Percentiles rank a stretch among this genome's conserved stretches.
phyloP scores from a whole-genome alignment of 1,140 invertebrate genomes.

The Metopolophium dirhodum region DNA sequence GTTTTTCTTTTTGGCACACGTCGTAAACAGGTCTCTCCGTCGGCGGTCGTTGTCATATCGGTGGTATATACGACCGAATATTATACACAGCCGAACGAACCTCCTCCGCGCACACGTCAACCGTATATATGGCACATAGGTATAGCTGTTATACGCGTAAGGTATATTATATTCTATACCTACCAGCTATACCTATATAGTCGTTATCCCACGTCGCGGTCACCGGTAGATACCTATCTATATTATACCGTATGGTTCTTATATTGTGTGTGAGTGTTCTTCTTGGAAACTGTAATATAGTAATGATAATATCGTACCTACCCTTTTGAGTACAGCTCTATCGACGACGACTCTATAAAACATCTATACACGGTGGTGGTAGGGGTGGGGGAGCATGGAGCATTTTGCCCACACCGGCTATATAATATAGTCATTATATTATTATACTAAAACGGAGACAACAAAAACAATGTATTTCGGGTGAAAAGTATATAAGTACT shows the following conservation, averaged over 20 bases:
- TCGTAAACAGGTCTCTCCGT: conserved; percentile 35
- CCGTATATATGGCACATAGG: not conserved
- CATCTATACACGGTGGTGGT: not conserved
- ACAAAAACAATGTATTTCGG: not conserved
- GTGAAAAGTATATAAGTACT: not conserved
- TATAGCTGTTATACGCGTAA: not conserved
- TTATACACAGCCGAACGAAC: not conserved
- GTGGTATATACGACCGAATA: not conserved
- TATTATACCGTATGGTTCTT: not conserved
- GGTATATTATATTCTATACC: not conserved
- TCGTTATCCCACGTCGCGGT: not conserved
- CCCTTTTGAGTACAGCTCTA: not conserved
- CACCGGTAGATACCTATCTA: not conserved
- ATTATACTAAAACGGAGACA: not conserved
- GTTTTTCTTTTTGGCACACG: conserved; percentile 43
- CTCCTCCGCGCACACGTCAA: not conserved
- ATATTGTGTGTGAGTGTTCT: not conserved
- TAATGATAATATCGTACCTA: not conserved
- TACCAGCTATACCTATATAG: not conserved
- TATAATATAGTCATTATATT: not conserved
- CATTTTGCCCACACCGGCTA: not conserved
- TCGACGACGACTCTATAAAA: not conserved
- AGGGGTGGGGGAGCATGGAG: no score
- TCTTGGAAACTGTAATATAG: not conserved
- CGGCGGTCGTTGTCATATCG: not conserved